Percentiles rank a stretch among this genome's conserved stretches.
Evolutionary conservation across 2,113 vertebrate species (phyloP).

Genomic region (Pygoscelis antarcticus): DNA sequence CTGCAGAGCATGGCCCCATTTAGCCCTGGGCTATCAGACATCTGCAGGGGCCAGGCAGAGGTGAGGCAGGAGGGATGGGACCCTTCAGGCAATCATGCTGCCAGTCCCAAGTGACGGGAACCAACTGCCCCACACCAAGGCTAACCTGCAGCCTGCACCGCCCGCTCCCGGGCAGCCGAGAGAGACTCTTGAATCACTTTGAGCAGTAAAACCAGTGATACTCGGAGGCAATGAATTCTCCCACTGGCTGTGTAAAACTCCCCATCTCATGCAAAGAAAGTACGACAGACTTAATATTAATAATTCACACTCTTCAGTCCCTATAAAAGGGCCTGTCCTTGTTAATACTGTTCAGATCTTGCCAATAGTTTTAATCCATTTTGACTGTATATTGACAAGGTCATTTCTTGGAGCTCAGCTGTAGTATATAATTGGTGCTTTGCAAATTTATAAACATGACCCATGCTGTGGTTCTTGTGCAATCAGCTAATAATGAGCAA

Average conservation of each 20-base stretch:
- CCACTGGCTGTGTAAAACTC: not conserved
- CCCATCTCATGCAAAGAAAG: not conserved
- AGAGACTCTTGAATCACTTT: not conserved
- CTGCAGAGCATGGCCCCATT: not conserved
- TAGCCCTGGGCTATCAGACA: not conserved
- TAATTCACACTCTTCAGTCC: not conserved
- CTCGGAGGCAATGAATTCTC: not conserved
- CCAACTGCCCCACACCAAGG: fast-evolving
- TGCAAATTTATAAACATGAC: not conserved
- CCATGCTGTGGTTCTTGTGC: not conserved
- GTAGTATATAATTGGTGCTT: not conserved
- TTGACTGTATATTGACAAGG: not conserved
- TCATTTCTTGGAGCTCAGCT: not conserved
- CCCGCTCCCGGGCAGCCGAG: fast-evolving
- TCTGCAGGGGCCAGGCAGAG: not conserved
- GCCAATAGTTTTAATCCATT: not conserved
- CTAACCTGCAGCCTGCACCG: not conserved
- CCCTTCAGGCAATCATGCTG: not conserved
- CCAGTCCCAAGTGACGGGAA: not conserved
- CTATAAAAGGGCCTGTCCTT: not conserved
- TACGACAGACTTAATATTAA: not conserved
- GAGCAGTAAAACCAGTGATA: not conserved
- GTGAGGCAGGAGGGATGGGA: not conserved
- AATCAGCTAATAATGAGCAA: not conserved
- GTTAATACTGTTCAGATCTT: not conserved